A percentile compares a stretch with the other conserved stretches of the same genome.
These are phyloP conservation scores for Cephalopholis sonnerati DNA, from an alignment of 2,113 vertebrate species.

Conservation along the genomic window DNA sequence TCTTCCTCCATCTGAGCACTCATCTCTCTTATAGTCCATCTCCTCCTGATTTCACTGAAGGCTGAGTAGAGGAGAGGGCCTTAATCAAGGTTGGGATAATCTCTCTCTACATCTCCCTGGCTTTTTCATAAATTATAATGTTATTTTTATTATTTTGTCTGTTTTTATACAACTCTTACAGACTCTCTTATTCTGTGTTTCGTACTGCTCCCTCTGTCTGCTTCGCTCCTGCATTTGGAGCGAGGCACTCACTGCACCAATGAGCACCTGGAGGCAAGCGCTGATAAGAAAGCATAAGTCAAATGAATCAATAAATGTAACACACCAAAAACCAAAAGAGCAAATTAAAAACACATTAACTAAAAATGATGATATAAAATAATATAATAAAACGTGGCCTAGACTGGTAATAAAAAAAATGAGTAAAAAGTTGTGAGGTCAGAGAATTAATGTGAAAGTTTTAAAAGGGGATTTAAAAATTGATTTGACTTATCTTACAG, in stretches of 20 bases:
- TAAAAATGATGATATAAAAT: not conserved
- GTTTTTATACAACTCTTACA: not conserved
- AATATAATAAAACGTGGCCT: not conserved
- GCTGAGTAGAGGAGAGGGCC: not conserved
- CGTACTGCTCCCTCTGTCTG: too few species aligned
- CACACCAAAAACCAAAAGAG: not conserved
- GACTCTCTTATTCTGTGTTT: not conserved
- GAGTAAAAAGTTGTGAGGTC: not conserved
- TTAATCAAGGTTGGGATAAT: not conserved
- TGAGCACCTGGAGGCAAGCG: too few species aligned
- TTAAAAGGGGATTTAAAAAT: not conserved
- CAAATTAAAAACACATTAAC: not conserved
- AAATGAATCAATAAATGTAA: not conserved
- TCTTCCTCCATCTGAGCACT: not conserved
- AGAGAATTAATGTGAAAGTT: not conserved
- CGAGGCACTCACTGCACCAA: too few species aligned
- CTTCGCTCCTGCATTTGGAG: too few species aligned
- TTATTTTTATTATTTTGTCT: not conserved
- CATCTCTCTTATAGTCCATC: not conserved
- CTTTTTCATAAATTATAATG: too few species aligned
- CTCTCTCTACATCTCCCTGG: not conserved
- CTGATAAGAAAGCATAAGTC: too few species aligned
- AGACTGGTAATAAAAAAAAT: not conserved
- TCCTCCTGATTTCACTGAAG: not conserved
- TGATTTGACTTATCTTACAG: not conserved